Evolutionary conservation across 2,113 vertebrate genomes (phyloP).

Genomic region (Menidia beryllina): DNA sequence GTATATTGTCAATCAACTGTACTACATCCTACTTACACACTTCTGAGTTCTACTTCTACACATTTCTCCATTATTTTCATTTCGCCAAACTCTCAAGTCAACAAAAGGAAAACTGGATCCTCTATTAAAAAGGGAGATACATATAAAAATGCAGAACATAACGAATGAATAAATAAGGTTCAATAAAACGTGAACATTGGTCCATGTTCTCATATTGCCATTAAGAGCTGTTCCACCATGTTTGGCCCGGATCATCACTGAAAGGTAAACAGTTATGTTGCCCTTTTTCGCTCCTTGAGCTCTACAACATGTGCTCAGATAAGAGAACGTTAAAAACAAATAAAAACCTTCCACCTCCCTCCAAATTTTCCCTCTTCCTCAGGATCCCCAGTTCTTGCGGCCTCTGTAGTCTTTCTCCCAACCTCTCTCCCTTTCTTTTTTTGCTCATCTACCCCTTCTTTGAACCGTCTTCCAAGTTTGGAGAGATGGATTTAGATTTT

Average conservation of each 20-base stretch:
- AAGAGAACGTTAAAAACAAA: conserved; percentile 62
- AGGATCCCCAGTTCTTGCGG: conserved; percentile 8
- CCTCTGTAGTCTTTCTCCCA: conserved; percentile 35
- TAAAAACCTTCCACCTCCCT: conserved; percentile 43
- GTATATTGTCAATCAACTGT: conserved; percentile 28
- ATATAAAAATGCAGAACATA: conserved; percentile 59
- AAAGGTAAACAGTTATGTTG: conserved; percentile 31
- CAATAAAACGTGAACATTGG: conserved; percentile 76
- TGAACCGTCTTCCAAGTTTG: conserved; percentile 38
- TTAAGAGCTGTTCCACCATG: conserved; percentile 57
- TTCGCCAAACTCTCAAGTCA: conserved; percentile 29
- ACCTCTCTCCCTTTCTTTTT: conserved; percentile 8
- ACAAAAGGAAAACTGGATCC: conserved; percentile 29
- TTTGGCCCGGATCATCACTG: conserved; percentile 73
- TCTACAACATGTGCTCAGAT: conserved; percentile 64
- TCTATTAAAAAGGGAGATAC: conserved; percentile 59
- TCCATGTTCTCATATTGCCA: conserved; percentile 73
- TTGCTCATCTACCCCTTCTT: conserved; percentile 24
- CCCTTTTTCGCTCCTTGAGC: conserved; percentile 71
- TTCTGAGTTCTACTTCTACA: conserved; percentile 49
- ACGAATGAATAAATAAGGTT: conserved; percentile 70
- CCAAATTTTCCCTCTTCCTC: conserved; percentile 10
- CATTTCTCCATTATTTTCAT: conserved; percentile 17
- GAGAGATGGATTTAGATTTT: conserved; percentile 50
- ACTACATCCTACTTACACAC: conserved; percentile 15